phyloP scores from a whole-genome alignment of 2,888 invertebrate genomes.

The Sphaerophoria taeniata region DNA sequence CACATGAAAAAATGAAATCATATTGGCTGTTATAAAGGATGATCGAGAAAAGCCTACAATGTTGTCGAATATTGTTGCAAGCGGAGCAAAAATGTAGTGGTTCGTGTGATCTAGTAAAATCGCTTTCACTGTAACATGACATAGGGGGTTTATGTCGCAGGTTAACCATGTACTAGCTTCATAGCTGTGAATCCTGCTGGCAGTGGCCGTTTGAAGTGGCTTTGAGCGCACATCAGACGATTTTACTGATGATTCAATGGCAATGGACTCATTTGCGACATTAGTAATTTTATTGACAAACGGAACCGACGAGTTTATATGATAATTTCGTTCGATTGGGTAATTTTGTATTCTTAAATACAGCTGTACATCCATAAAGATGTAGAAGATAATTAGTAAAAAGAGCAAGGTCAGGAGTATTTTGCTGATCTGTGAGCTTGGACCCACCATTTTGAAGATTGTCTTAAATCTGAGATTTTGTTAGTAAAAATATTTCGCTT shows the following conservation, averaged over 20 bases:
- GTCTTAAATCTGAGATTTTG: conserved; percentile 34
- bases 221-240: conserved; percentile 29
- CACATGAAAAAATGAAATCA: conserved; percentile 92
- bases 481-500: conserved; percentile 37
- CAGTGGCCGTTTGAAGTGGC: conserved; percentile 55
- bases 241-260: conserved; percentile 44
- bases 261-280: conserved; percentile 28
- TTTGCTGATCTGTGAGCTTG: conserved; percentile 89
- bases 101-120: conserved; percentile 92
- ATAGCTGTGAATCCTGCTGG: conserved; percentile 75
- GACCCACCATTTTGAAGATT: conserved; percentile 86
- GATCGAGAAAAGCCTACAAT: conserved; percentile 86
- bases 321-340: conserved; percentile 84
- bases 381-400: conserved; percentile 86
- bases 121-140: conserved; percentile 92
- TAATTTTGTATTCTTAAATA: conserved; percentile 89
- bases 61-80: conserved; percentile 89
- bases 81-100: conserved; percentile 91
- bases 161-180: conserved; percentile 83
- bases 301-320: conserved; percentile 78
- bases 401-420: conserved; percentile 85
- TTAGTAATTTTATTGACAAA: conserved; percentile 32
- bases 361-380: conserved; percentile 89
- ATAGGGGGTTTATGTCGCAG: conserved; percentile 89
- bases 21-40: conserved; percentile 90